Percentiles rank a stretch among this genome's conserved stretches.
Conservation (phyloP, 2,888 invertebrate genomes). For the Amiota communis region DNA sequence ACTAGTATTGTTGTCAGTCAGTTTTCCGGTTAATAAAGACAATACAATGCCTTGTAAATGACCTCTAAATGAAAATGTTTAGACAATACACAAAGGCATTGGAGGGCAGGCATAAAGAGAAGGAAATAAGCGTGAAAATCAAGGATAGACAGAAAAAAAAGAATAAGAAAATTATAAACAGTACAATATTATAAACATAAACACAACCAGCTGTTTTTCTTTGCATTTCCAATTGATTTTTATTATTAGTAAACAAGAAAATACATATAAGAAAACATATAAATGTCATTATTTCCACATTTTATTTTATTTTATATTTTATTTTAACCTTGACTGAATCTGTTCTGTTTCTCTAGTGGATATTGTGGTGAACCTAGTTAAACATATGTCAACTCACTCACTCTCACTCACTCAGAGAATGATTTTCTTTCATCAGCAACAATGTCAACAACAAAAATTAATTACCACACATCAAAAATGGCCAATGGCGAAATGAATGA, state of each 20-base stretch:
- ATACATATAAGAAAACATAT: slow-evolving; percentile 11
- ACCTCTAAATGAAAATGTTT: slow-evolving; percentile 21
- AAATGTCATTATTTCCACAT: slow-evolving; percentile 1
- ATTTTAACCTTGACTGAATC: not conserved
- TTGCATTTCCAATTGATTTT: not conserved
- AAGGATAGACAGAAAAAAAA: not conserved
- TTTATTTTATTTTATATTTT: slow-evolving; percentile 2
- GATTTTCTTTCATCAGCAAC: not conserved
- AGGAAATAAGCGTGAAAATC: not conserved
- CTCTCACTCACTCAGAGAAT: too few species aligned
- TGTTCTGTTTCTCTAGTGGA: too few species aligned
- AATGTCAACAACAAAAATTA: not conserved
- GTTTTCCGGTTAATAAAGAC: slow-evolving; percentile 24
- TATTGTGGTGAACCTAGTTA: too few species aligned
- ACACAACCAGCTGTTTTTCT: slow-evolving; percentile 1
- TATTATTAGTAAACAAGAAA: slow-evolving; percentile 2
- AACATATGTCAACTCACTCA: too few species aligned
- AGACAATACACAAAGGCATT: not conserved
- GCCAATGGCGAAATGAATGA: slow-evolving; percentile 2
- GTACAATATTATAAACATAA: too few species aligned
- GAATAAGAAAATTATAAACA: not conserved
- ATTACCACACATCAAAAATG: slow-evolving; percentile 16
- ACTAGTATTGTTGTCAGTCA: not conserved
- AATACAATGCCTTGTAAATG: slow-evolving; percentile 19
- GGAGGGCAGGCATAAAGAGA: not conserved